Percentiles rank a stretch among this genome's conserved stretches.
These are phyloP conservation scores for Drosophila eohydei DNA, from an alignment of 2,888 invertebrate species.

Conservation along the genomic window DNA sequence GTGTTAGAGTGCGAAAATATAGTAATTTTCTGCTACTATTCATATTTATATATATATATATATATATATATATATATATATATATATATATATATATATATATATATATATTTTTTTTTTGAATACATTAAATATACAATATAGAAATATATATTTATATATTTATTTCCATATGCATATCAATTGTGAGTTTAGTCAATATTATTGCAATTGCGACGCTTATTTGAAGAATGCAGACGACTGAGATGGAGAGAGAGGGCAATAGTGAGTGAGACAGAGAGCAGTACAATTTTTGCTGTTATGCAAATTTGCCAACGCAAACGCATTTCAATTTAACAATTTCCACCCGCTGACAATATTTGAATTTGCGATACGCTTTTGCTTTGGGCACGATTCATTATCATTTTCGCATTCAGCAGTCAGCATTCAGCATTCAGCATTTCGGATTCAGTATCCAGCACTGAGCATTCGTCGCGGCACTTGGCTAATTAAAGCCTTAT, in stretches of 20 bases:
- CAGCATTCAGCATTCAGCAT: neutral
- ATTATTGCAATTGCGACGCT: conserved; percentile 36
- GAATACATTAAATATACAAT: conserved; percentile 25
- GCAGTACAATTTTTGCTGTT: neutral
- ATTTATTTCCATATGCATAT: conserved; percentile 50
- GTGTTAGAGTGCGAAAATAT: conserved; percentile 40
- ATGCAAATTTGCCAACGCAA: conserved; percentile 17
- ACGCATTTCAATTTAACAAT: conserved; percentile 24
- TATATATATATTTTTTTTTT: conserved; percentile 1
- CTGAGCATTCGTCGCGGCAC: conserved; percentile 6
- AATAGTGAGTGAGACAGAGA: neutral
- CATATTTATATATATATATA: neutral
- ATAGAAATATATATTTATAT: conserved; percentile 17
- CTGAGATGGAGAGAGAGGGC: neutral
- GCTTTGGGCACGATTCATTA: conserved; percentile 5
- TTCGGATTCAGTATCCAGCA: neutral
- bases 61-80: conserved; percentile 9
- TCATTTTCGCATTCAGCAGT: neutral
- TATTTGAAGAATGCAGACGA: conserved; percentile 7
- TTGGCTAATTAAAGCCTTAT: conserved; percentile 53
- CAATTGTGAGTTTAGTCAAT: conserved; percentile 49
- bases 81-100: conserved; percentile 34
- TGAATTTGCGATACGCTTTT: conserved; percentile 10
- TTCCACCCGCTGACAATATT: conserved; percentile 18
- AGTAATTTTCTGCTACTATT: conserved; percentile 39